Evolutionary conservation across 2,797 vertebrate species (phyloP).

Genomic region (Tamandua tetradactyla): DNA sequence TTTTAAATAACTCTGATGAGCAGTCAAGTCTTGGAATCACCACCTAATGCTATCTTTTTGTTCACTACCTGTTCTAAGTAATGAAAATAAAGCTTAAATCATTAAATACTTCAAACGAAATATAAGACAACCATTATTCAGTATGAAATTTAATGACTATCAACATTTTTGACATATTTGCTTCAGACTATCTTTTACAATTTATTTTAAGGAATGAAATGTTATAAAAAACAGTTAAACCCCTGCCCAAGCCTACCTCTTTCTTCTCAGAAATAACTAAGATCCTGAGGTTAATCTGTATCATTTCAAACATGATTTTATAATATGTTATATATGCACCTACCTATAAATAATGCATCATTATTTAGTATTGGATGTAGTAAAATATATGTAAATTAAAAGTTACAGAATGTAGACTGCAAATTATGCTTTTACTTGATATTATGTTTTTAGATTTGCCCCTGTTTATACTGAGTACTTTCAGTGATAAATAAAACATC

Average conservation of each 20-base stretch:
- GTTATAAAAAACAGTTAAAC: not conserved
- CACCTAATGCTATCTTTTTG: not conserved
- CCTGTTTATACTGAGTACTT: not conserved
- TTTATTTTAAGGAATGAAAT: not conserved
- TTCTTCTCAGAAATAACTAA: not conserved
- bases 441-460: not conserved
- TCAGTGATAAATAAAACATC: not conserved
- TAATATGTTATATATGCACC: not conserved
- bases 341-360: not conserved
- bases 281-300: not conserved
- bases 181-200: not conserved
- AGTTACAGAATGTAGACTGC: not conserved
- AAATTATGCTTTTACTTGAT: not conserved
- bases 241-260: not conserved
- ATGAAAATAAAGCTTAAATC: slow-evolving; percentile 8
- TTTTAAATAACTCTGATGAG: not conserved
- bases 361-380: not conserved
- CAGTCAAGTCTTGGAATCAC: not conserved
- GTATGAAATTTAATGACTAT: not conserved
- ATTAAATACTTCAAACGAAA: not conserved
- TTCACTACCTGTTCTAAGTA: not conserved
- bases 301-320: not conserved
- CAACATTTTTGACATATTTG: not conserved
- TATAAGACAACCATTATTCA: not conserved
- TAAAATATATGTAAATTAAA: not conserved